Conservation (phyloP, 2,113 vertebrate species). For the Cyphomyrus plagiostoma region DNA sequence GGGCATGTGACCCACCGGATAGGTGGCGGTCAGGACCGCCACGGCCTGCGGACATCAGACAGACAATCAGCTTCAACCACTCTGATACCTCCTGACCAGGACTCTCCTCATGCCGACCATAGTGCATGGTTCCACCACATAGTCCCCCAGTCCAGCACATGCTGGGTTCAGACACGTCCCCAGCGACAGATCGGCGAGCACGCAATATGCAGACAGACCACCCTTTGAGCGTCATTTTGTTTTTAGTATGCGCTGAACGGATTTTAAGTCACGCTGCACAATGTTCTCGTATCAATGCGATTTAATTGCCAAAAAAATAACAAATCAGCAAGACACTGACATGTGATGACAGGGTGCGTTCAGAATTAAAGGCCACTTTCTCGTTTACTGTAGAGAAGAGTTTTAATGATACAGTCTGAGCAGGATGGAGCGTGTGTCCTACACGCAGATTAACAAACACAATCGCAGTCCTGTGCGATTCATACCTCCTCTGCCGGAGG, state of each 20-base stretch:
- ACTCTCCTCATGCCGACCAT: background rate
- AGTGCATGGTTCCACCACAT: background rate
- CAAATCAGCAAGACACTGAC: background rate
- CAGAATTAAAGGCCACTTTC: background rate
- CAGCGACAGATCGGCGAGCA: background rate
- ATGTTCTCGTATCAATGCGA: background rate
- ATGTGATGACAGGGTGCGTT: background rate
- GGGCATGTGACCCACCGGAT: constrained; percentile 97
- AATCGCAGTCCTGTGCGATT: background rate
- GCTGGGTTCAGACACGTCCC: no score
- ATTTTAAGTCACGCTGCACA: background rate
- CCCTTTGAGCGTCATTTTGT: background rate
- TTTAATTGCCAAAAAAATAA: background rate
- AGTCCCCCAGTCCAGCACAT: background rate
- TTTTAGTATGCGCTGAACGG: background rate
- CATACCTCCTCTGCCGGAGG: background rate
- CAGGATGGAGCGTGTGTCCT: background rate
- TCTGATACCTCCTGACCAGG: background rate
- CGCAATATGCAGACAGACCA: background rate
- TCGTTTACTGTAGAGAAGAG: background rate
- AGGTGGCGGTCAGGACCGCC: constrained; percentile 91
- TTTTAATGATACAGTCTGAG: background rate
- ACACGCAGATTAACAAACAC: background rate
- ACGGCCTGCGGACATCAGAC: constrained; percentile 68
- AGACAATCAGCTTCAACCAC: background rate